Base-by-base conservation (phyloP, 2,888 invertebrate genomes). In the Ormyrus rosae region DNA sequence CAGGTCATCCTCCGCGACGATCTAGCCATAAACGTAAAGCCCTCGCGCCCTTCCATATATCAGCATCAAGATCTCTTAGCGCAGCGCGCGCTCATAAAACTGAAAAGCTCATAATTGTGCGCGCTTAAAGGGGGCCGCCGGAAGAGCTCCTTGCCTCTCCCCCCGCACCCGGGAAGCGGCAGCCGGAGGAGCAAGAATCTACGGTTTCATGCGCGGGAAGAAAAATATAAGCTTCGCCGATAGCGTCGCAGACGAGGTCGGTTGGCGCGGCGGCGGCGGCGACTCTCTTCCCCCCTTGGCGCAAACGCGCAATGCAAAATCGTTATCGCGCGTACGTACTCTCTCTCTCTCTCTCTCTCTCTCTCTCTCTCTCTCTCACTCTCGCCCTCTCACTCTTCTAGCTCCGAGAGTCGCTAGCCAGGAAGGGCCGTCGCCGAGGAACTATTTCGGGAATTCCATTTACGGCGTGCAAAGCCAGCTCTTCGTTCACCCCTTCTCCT, bases 401-500 rank as follows among this genome's bases (percentile, higher is more conserved):
- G 34, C 34, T 2, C 34, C 34, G 34, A 34, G 19, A 19, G 61
- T 48, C 10, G 19, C 10, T 4, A 34, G 34, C 34, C n/a, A 71
- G 60, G 11, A 11, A 19, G n/a, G 46, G 53, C 0, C 61, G 77
- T 68, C 34, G 67, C 13, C 53, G 53, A 11, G 61, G 9, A 75
- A 80, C 71, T 80, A 80, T 80, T 80, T 75, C 55, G 50, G 53
- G 67, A 71, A 75, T 80, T 67, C 67, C 70, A 75, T 80, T 71
- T 75, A 67, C 50, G 13, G 46, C 46, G 60, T 53, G 51, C 19
- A 48, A 60, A 68, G 58, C 55, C 48, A 7, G 13, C 19, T 34
- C 55, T 72, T 63, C 10, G n/a, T 6, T 13, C n/a, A 34, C 34
- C 34, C 34, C 34, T n/a, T 10, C 11, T 71, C 60, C 48, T 19